Conservation (phyloP, 1,140 invertebrate genomes). For the Drosophila bocki region DNA sequence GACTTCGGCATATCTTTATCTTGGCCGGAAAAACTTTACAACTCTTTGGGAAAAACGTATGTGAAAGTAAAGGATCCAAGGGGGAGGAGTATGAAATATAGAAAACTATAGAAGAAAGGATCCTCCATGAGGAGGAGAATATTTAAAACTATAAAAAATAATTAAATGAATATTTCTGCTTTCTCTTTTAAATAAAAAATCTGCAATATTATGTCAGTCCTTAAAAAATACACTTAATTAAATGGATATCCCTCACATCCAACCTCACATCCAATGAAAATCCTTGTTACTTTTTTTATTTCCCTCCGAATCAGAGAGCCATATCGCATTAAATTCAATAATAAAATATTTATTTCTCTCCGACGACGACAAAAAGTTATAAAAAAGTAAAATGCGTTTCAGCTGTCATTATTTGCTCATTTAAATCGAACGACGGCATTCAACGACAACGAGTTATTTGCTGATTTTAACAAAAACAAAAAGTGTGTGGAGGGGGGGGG, state of each 20-base stretch:
- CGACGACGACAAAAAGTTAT: not conserved
- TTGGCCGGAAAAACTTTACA: conserved; percentile 1
- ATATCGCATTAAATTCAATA: not conserved
- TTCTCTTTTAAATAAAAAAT: not conserved
- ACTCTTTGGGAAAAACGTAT: not conserved
- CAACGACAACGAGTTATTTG: conserved; percentile 19
- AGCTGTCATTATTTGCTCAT: conserved; percentile 4
- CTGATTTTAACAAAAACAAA: conserved; percentile 14
- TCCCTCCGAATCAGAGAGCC: not conserved
- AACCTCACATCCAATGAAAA: not conserved
- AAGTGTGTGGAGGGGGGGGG: not conserved
- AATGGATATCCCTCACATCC: no score
- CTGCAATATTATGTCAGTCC: no score
- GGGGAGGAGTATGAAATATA: not conserved
- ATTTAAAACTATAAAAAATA: not conserved
- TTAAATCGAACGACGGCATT: conserved; percentile 11
- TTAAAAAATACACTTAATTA: no score
- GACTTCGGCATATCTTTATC: conserved; percentile 51
- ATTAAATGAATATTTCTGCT: not conserved
- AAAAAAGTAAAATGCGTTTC: conserved; percentile 1
- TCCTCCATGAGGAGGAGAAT: no score
- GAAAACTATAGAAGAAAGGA: not conserved
- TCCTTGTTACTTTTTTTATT: not conserved
- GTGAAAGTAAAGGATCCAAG: not conserved
- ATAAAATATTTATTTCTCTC: not conserved